These are phyloP conservation scores for Escarpia spicata DNA, from an alignment of 2,888 invertebrate genomes.

Conservation along the genomic window DNA sequence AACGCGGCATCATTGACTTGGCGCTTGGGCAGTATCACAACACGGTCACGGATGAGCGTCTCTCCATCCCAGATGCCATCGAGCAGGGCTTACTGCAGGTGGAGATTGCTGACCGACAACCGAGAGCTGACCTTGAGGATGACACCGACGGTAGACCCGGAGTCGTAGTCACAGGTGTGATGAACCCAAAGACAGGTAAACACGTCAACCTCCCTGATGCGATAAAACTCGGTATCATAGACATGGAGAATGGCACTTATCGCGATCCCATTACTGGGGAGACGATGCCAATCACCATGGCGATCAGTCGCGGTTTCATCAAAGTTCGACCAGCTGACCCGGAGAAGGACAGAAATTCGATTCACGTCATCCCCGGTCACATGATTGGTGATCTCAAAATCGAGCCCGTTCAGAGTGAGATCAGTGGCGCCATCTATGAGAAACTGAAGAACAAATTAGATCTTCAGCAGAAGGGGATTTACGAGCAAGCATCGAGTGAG, in stretches of 20 bases:
- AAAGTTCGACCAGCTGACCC: constrained; percentile 34
- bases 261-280: constrained; percentile 41
- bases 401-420: constrained; percentile 9
- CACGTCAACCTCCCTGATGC: constrained; percentile 79
- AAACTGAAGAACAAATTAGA: constrained; percentile 51
- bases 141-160: background rate
- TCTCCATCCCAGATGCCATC: constrained; percentile 43
- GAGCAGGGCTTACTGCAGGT: constrained; percentile 41
- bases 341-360: constrained; percentile 26
- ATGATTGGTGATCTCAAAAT: background rate
- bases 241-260: constrained; percentile 77
- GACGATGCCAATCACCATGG: constrained; percentile 30
- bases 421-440: constrained; percentile 43
- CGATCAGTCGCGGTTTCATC: constrained; percentile 33
- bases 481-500: constrained; percentile 51
- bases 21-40: constrained; percentile 39
- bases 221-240: constrained; percentile 78
- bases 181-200: constrained; percentile 57
- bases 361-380: constrained; percentile 21
- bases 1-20: constrained; percentile 39
- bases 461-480: constrained; percentile 46
- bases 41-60: constrained; percentile 38
- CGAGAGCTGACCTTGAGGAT: constrained; percentile 20
- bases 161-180: constrained; percentile 49
- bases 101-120: constrained; percentile 21